These are phyloP conservation scores for Australoheros facetus DNA, from an alignment of 2,797 vertebrate genomes.

Conservation along the genomic window DNA sequence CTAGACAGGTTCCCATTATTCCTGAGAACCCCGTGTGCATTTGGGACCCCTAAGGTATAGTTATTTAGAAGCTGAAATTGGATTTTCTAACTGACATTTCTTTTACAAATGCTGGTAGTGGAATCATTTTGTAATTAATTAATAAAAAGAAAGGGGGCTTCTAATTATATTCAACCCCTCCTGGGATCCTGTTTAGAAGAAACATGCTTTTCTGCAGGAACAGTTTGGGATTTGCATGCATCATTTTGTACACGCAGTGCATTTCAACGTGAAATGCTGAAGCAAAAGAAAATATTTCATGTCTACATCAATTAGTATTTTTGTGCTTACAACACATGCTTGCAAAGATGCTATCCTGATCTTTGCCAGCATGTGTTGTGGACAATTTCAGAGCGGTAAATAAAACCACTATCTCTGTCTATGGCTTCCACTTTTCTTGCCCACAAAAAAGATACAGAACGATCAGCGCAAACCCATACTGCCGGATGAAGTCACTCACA, in stretches of 20 bases:
- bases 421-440: not conserved
- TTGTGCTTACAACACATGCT: not conserved
- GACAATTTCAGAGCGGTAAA: not conserved
- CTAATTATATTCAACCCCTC: not conserved
- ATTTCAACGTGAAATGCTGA: not conserved
- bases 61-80: not conserved
- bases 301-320: not conserved
- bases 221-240: not conserved
- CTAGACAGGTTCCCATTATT: not conserved
- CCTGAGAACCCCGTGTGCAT: not conserved
- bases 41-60: not conserved
- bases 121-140: slow-evolving; percentile 5
- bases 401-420: slow-evolving; percentile 3
- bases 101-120: not conserved
- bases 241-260: not conserved
- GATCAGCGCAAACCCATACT: slow-evolving; percentile 10
- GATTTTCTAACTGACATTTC: slow-evolving; percentile 1
- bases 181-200: not conserved
- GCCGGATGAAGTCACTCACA: slow-evolving; percentile 43
- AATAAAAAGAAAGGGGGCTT: not conserved
- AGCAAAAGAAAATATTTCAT: not conserved
- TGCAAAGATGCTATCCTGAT: not conserved
- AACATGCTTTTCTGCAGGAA: not conserved
- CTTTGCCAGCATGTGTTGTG: slow-evolving; percentile 11
- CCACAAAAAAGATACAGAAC: not conserved